Base-by-base conservation (phyloP, 2,113 vertebrate genomes). In the Antigone vipio region DNA sequence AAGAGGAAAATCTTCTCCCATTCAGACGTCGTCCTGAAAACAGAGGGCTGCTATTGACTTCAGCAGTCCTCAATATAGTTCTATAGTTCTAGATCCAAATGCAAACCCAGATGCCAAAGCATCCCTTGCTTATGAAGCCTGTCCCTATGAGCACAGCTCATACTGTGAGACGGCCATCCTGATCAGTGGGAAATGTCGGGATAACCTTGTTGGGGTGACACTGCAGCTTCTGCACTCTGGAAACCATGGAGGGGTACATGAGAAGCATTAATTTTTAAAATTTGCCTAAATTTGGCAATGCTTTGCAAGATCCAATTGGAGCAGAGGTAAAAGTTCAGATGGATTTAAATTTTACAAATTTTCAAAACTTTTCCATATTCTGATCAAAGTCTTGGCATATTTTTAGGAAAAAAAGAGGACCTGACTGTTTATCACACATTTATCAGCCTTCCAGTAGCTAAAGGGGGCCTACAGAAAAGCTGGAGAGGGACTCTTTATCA, bases 241-340 rank as follows among this genome's bases (percentile, higher is more conserved):
- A 75, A 89, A 73, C 40, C n/a, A 73, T 22, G 59, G 9, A 64
- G n/a, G 11, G 30, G 16, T 30, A 63, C 2, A 11, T 2, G 7
- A 68, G 22, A 87, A 79, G 24, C 0, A 0, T 11, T 11, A 9
- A 19, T 32, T 77, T 74, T 73, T 40, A 0, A 3, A 30, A 83
- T 63, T 62, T 35, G 44, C 18, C 22, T 82, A n/a, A 45, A 56
- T 34, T 49, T 64, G 11, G 35, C 42, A 68, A 79, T 21, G 35
- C 29, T 91, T 72, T 76, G 40, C 66, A 79, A 89, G n/a, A 67
- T 50, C 29, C 26, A 89, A 17, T 1, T 76, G n/a, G 21, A 82
- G 12, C 2, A 68, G 19, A 35, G 6, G 20, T 20, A 56, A 34
- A 60, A 64, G 73, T 49, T 87, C 30, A 72, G 22, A 76, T 74